Evolutionary conservation across 2,888 invertebrate species (phyloP), one percentile per base, ranked within the genome.

Genomic region (Schizaphis graminum): DNA sequence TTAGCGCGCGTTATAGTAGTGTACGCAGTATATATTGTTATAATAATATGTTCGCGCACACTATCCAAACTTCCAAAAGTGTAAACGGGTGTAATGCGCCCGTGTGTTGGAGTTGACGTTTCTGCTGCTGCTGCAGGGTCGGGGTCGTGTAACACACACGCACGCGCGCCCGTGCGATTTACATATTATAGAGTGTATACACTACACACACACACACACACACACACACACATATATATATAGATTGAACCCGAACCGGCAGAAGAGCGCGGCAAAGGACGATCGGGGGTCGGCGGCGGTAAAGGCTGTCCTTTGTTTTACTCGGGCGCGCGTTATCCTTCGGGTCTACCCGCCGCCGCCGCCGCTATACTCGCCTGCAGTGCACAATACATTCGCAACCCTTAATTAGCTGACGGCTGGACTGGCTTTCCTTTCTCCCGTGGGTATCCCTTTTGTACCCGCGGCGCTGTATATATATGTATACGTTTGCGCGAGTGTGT

Each of bases 361-460:
- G 4, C 92, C n/a, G n/a, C n/a, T n/a, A n/a, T 24, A 47, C 44
- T 7, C 67, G 11, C 57, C 47, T 26, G 41, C 47, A 24, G 41
- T n/a, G 7, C 41, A 86, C 86, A 86, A 44, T 67, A 56, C 47
- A n/a, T 90, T 90, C 86, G 35, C 89, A 35, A 86, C 90, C 94
- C 94, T 94, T 94, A 94, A 94, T 94, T 94, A 94, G 94, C 91
- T 86, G 94, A 94, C 86, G 90, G 91, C 61, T 53, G 93, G 88
- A 92, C 93, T 47, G 93, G 93, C 93, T 84, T 89, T 93, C 56
- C 77, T 57, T 53, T 89, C 56, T 93, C 44, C 49, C 88, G 53
- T 47, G 91, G 47, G 77, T 77, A 77, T 91, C 91, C 85, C 91
- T 85, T 90, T 90, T 85, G 85, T 85, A 49, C 47, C 3, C n/a